phyloP scores from a whole-genome alignment of 2,113 vertebrate genomes.

The Marmota flaviventris region DNA sequence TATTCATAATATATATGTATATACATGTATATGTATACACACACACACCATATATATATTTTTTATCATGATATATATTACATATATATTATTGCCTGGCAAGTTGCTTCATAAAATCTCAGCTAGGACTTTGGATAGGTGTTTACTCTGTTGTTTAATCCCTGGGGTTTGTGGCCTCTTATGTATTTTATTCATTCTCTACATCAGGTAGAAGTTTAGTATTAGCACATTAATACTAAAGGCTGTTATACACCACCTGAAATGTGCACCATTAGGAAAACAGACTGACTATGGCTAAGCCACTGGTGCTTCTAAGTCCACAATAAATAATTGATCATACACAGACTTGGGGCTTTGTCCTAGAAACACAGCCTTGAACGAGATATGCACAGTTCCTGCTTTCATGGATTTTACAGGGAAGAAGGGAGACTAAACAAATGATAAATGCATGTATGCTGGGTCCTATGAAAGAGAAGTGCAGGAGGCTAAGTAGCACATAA shows the following conservation, averaged over 20 bases:
- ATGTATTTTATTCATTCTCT: not conserved
- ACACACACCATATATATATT: no score
- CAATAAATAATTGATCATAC: not conserved
- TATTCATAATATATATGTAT: not conserved
- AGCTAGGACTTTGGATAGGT: not conserved
- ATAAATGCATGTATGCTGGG: not conserved
- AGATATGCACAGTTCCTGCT: not conserved
- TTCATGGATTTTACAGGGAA: not conserved
- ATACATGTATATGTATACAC: no score
- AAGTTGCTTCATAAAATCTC: not conserved
- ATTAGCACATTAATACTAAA: not conserved
- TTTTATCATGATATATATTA: no score
- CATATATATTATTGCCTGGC: not conserved
- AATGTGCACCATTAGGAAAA: not conserved
- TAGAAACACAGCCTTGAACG: not conserved
- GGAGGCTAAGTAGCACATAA: not conserved
- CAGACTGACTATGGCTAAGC: not conserved
- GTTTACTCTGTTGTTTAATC: not conserved
- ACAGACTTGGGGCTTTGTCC: not conserved
- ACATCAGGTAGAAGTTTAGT: not conserved
- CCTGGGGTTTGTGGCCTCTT: not conserved
- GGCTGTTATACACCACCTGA: not conserved
- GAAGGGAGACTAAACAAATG: not conserved
- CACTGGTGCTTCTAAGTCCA: not conserved
- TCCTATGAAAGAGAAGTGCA: not conserved